A percentile compares a stretch with the other conserved stretches of the same genome.
Evolutionary conservation across 2,888 invertebrate genomes (phyloP).

Genomic region (Diaprepes abbreviatus): DNA sequence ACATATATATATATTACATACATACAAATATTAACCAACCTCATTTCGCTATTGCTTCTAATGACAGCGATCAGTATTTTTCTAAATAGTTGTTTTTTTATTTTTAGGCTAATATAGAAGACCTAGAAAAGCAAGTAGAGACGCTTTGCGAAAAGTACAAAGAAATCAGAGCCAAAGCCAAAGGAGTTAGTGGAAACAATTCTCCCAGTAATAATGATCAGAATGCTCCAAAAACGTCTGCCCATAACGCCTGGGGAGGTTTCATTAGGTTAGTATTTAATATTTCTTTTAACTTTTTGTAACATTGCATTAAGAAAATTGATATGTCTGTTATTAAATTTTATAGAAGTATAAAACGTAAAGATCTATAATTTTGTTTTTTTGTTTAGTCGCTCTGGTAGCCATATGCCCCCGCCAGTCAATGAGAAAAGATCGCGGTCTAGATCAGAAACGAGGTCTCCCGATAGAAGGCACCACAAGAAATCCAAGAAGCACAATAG

Average conservation of each 20-base stretch:
- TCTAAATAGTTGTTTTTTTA: not conserved
- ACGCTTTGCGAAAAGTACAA: conserved; percentile 80
- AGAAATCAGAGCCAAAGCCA: conserved; percentile 73
- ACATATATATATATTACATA: too few species aligned
- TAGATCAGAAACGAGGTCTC: conserved; percentile 63
- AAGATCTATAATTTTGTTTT: not conserved
- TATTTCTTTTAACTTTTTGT: not conserved
- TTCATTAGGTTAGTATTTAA: conserved; percentile 72
- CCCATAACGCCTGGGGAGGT: conserved; percentile 78
- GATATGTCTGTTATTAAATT: too few species aligned
- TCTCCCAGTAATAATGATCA: conserved; percentile 65
- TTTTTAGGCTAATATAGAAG: conserved; percentile 76
- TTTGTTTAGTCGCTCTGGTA: conserved; percentile 64
- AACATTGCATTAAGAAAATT: too few species aligned
- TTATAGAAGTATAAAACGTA: not conserved
- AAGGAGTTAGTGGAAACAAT: conserved; percentile 68
- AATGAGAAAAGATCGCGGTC: conserved; percentile 64
- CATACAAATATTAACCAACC: too few species aligned
- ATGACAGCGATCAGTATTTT: too few species aligned
- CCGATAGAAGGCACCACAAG: conserved; percentile 62
- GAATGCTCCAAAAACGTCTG: conserved; percentile 72
- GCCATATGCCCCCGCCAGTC: conserved; percentile 64
- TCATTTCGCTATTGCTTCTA: too few species aligned
- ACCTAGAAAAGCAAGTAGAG: conserved; percentile 81
- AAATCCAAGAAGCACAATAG: conserved; percentile 65